These are phyloP conservation scores for Ailuropoda melanoleuca DNA, from an alignment of 2,113 vertebrate species.

Conservation along the genomic window DNA sequence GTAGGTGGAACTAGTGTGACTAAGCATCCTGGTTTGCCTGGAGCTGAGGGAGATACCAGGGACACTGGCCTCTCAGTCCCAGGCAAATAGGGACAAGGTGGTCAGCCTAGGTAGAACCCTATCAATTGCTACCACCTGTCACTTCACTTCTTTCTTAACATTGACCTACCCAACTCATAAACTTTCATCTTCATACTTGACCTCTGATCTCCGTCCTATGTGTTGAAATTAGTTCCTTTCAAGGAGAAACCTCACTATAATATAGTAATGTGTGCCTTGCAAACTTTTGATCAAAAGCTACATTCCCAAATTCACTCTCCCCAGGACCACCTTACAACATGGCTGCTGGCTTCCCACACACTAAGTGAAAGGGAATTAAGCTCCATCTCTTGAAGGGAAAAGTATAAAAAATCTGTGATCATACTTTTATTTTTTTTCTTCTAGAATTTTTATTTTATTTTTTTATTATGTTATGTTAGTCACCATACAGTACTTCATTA, in stretches of 20 bases:
- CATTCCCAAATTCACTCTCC: not conserved
- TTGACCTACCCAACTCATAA: not conserved
- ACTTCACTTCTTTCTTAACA: not conserved
- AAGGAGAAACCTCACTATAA: not conserved
- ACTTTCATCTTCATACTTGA: not conserved
- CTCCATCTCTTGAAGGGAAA: not conserved
- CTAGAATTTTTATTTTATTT: no score
- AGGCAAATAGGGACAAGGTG: not conserved
- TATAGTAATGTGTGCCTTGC: not conserved
- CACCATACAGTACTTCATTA: no score
- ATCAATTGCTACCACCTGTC: not conserved
- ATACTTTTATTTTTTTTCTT: not conserved
- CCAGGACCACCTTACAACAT: fast-evolving
- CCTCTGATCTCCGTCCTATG: not conserved
- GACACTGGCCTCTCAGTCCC: not conserved
- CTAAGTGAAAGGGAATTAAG: not conserved
- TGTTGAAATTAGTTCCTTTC: not conserved
- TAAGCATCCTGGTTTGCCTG: not conserved
- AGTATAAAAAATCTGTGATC: not conserved
- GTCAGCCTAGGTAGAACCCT: not conserved
- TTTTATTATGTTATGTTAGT: no score
- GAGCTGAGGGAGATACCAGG: not conserved
- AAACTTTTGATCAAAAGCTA: not conserved
- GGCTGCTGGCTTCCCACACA: not conserved
- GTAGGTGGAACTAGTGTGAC: not conserved